Percentiles rank a stretch among this genome's conserved stretches.
Conservation (phyloP, 1,140 invertebrate species). For the Apolygus lucorum region DNA sequence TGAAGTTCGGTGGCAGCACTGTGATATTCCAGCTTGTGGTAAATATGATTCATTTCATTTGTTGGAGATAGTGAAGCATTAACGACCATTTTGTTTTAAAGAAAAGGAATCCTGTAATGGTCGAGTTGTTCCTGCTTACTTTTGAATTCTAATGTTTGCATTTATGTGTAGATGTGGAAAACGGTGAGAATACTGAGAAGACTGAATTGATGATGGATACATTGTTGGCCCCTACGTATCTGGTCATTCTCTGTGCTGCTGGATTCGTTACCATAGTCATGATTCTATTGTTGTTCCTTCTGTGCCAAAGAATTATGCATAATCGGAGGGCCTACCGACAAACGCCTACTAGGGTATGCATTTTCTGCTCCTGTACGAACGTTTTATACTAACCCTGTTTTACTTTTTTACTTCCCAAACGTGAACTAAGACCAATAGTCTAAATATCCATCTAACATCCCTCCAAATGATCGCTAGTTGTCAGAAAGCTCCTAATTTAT, state of each 20-base stretch:
- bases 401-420: slow-evolving; percentile 35
- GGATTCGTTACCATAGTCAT: slow-evolving; percentile 27
- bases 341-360: slow-evolving; percentile 53
- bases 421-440: no score
- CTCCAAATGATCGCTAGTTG: no score
- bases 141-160: background rate
- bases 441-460: no score
- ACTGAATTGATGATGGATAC: slow-evolving; percentile 32
- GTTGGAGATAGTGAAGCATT: slow-evolving; percentile 33
- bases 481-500: no score
- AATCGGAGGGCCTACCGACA: slow-evolving; percentile 50
- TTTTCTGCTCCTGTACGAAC: no score
- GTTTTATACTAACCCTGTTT: background rate
- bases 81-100: no score
- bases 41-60: no score
- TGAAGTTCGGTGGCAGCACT: slow-evolving; percentile 79
- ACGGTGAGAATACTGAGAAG: slow-evolving; percentile 41
- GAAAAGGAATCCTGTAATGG: no score
- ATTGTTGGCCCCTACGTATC: slow-evolving; percentile 26
- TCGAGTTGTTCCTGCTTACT: no score
- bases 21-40: slow-evolving; percentile 81
- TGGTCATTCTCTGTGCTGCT: slow-evolving; percentile 27
- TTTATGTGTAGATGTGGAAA: slow-evolving; percentile 39
- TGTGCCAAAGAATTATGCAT: slow-evolving; percentile 27
- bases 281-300: slow-evolving; percentile 22